Evolutionary conservation across 2,797 vertebrate genomes (phyloP).

Genomic region (Malacoraja senta): DNA sequence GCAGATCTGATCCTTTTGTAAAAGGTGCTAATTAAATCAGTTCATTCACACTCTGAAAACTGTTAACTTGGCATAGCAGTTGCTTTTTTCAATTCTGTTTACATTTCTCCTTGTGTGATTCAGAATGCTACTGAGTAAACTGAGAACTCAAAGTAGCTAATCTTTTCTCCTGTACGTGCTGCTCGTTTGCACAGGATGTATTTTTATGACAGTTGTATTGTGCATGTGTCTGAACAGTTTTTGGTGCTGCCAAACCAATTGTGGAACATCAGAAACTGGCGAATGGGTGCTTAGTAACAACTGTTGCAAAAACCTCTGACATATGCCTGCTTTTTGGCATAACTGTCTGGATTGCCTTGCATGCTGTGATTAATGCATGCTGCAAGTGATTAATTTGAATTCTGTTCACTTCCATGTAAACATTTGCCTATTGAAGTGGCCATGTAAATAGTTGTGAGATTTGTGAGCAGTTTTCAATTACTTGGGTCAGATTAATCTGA

Average conservation of each 20-base stretch:
- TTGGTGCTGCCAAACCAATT: conserved; percentile 10
- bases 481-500: neutral
- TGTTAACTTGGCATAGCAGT: conserved; percentile 31
- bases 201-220: conserved; percentile 36
- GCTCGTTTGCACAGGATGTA: conserved; percentile 18
- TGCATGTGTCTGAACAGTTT: conserved; percentile 30
- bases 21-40: conserved; percentile 34
- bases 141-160: conserved; percentile 27
- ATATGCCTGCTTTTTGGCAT: conserved; percentile 32
- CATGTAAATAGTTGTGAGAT: conserved; percentile 3
- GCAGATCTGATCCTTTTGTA: conserved; percentile 11
- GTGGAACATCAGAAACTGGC: conserved; percentile 14
- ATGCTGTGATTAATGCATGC: neutral
- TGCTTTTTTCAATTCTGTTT: conserved; percentile 28
- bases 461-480: neutral
- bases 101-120: conserved; percentile 33
- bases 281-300: conserved; percentile 33
- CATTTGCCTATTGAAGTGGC: conserved; percentile 18
- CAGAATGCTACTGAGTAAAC: conserved; percentile 34
- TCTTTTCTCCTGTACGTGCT: neutral
- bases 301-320: conserved; percentile 16
- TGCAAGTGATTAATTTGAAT: conserved; percentile 33
- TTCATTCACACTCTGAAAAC: conserved; percentile 33
- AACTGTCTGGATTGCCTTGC: neutral
- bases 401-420: conserved; percentile 38